These are phyloP conservation scores for Urocitellus parryii DNA, from an alignment of 2,113 vertebrate species.

Conservation along the genomic window DNA sequence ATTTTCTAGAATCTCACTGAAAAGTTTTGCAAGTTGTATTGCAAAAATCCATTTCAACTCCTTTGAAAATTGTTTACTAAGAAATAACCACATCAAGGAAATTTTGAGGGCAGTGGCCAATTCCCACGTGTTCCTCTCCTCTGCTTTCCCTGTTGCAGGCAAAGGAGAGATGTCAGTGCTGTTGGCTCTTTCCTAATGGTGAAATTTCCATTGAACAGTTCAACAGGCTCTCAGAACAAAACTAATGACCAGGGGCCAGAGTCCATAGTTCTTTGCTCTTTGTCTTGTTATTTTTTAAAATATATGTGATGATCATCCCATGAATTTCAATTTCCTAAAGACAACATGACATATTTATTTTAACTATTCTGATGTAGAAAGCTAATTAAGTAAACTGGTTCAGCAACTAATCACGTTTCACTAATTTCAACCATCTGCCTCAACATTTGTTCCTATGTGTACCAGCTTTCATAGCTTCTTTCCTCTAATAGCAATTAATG, in stretches of 20 bases:
- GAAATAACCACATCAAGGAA: constrained; percentile 40
- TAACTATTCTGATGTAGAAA: constrained; percentile 86
- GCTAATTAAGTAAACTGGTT: constrained; percentile 88
- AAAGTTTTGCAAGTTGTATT: constrained; percentile 18
- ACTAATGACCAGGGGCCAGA: neutral
- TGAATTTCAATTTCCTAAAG: constrained; percentile 42
- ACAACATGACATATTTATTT: constrained; percentile 81
- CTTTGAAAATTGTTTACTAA: constrained; percentile 49
- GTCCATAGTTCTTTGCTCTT: neutral
- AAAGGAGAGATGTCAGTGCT: constrained; percentile 42
- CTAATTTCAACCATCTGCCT: constrained; percentile 97
- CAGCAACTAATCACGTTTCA: constrained; percentile 88
- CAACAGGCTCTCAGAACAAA: neutral
- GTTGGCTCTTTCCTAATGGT: neutral
- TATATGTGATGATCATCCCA: neutral
- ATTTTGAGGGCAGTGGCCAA: constrained; percentile 55
- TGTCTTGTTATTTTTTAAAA: constrained; percentile 48
- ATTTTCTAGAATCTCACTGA: constrained; percentile 2
- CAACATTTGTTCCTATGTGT: constrained; percentile 89
- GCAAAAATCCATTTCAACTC: constrained; percentile 17
- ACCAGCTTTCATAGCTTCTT: constrained; percentile 90
- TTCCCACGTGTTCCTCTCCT: constrained; percentile 30
- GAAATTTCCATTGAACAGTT: constrained; percentile 21
- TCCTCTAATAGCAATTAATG: constrained; percentile 96
- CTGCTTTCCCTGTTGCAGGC: neutral